Evolutionary conservation across 2,888 invertebrate species (phyloP).

Genomic region (Macroteleia sp.): DNA sequence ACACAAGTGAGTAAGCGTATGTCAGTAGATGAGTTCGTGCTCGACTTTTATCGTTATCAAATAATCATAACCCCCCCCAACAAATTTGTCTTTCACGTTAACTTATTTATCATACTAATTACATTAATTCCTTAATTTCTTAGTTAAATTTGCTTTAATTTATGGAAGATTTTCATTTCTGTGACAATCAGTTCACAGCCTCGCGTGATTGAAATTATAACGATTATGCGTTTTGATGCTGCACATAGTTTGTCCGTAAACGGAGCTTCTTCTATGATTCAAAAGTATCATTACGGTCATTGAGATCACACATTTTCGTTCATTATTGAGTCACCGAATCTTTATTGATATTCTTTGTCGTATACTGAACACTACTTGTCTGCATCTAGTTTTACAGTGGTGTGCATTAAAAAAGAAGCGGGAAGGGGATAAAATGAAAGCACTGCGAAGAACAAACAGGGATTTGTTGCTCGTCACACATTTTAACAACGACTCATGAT

Average conservation of each 20-base stretch:
- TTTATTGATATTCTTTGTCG: conserved; percentile 51
- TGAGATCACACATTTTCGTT: conserved; percentile 57
- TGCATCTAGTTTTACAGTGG: no score
- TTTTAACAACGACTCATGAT: no score
- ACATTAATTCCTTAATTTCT: conserved; percentile 21
- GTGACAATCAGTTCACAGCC: conserved; percentile 63
- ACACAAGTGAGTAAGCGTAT: conserved; percentile 81
- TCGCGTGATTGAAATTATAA: conserved; percentile 59
- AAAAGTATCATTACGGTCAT: conserved; percentile 24
- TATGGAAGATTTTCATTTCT: conserved; percentile 52
- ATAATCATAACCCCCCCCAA: conserved; percentile 8
- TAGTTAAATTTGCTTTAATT: conserved; percentile 34
- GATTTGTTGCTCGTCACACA: no score
- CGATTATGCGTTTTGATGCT: conserved; percentile 55
- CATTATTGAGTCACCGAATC: conserved; percentile 33
- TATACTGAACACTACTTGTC: conserved; percentile 32
- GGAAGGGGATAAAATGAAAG: no score
- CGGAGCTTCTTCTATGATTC: no score
- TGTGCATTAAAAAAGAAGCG: conserved; percentile 1
- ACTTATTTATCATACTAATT: not conserved
- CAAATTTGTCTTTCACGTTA: not conserved
- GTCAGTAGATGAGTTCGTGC: conserved; percentile 76
- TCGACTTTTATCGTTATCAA: not conserved
- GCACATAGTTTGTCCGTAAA: no score
- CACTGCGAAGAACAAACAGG: no score